Evolutionary conservation across 2,113 vertebrate species (phyloP), one percentile per base, ranked within the genome.

Genomic region (Mastomys natalensis): DNA sequence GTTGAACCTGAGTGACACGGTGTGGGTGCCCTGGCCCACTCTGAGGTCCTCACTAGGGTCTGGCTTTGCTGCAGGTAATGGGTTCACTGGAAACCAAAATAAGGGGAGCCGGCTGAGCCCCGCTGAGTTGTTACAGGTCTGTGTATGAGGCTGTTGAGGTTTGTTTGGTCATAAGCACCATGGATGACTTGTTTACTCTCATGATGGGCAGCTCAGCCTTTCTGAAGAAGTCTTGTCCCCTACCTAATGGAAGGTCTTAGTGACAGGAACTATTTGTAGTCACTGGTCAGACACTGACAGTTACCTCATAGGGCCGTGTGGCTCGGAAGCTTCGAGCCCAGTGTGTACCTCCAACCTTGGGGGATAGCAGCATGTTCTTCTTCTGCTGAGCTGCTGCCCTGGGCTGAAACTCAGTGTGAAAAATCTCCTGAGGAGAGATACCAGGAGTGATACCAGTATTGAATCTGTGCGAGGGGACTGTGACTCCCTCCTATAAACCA

Each of bases 151-250:
- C 16, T 11, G 29, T 3, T 26, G 51, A 13, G 24, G 40, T 16
- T 40, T 19, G 37, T n/a, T 24, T 24, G n/a, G n/a, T 29, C n/a
- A 43, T 43, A 17, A 5, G 29, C 24, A 43, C n/a, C 53, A 26
- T 13, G 24, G 22, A 84, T 62, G n/a, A 17, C 72, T 45, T 74
- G 53, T 76, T 95, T 8, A 2, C 5, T 73, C 53, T 45, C 1
- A 6, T 1, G 22, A 21, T 0, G 0, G n/a, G 76, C 29, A 53
- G 34, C 64, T 80, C 53, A 45, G n/a, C 3, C 4, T 43, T 6
- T 70, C 7, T 22, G 0, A 9, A 64, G 86, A 62, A 60, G 37
- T 9, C 10, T 34, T 19, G 3, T 17, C 24, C 4, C 37, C 37
- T 40, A 4, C 87, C 58, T 66, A 26, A 19, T 15, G 22, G 93